Base-by-base conservation (phyloP, 2,888 invertebrate species). In the Enoplolaimus lenunculus region DNA sequence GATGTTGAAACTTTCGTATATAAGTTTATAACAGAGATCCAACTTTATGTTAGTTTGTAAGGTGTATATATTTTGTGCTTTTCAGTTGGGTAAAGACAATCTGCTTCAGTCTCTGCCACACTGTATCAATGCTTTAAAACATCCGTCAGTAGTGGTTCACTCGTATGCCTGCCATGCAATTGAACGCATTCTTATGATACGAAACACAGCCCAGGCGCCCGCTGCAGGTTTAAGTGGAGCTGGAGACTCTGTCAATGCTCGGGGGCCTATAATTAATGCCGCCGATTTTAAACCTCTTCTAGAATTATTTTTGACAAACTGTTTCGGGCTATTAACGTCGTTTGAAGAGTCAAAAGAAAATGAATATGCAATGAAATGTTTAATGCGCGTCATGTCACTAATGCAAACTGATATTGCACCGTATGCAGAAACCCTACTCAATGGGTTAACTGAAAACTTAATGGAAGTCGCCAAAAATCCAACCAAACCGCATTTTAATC, bases 401-500 rank as follows among this genome's bases (percentile, higher is more conserved):
- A 21, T 34, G 26, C 68, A 68, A 3, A 26, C 7, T 2, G 34
- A 35, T 29, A 26, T 62, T 34, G 59, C 26, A 57, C 21, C 26
- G 45, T 13, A 57, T 2, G 69, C 69, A 3, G 68, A 2, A 3
- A 26, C 26, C 1, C 7, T 72, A 1, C 30, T 72, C 60, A 26
- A 21, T 3, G 34, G 34, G 7, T 30, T 72, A 67, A 34, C 60
- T 7, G 57, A 57, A 57, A 73, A 73, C 60, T n/a, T 73, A 60
- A 28, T 66, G 7, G 62, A 2, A 59, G 30, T 71, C 28, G 75
- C 77, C 1, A 77, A 90, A 84, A 97, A 95, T 84, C 85, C 97
- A 0, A 91, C 90, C 77, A 90, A 93, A 77, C 97, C 98, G 0
- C 91, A 94, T 81, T 97, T 97, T 84, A 97, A 97, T 84, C 98